phyloP scores from a whole-genome alignment of 2,113 vertebrate genomes.

The Stigmatopora nigra region DNA sequence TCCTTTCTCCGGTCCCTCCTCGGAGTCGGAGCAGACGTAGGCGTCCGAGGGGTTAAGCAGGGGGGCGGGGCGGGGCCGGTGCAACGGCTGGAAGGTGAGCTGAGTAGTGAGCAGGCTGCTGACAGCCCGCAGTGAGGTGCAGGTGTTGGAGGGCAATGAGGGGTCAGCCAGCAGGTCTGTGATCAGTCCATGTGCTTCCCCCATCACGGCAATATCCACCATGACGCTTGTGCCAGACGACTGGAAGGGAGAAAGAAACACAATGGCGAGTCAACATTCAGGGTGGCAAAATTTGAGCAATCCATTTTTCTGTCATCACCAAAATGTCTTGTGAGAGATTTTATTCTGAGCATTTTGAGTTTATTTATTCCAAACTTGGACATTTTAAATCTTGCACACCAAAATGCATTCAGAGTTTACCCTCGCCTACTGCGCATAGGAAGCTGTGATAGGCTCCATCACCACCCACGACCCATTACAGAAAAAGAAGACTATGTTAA shows the following conservation, averaged over 20 bases:
- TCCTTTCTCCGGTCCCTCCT: conserved; percentile 82
- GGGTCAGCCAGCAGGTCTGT: conserved; percentile 92
- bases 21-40: conserved; percentile 85
- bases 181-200: conserved; percentile 94
- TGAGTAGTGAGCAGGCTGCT: conserved; percentile 94
- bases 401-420: too few species aligned
- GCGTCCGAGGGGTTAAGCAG: conserved; percentile 78
- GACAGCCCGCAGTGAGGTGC: conserved; percentile 86
- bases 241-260: conserved; percentile 56
- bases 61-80: conserved; percentile 78
- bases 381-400: too few species aligned
- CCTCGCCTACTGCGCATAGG: too few species aligned
- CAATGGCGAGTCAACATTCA: conserved; percentile 18
- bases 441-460: too few species aligned
- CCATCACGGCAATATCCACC: conserved; percentile 97
- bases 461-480: too few species aligned
- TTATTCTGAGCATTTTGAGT: too few species aligned
- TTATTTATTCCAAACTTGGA: too few species aligned
- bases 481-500: conserved; percentile 45
- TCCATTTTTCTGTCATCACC: not conserved
- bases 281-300: too few species aligned
- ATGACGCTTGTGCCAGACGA: conserved; percentile 91
- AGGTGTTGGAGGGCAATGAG: conserved; percentile 86
- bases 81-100: conserved; percentile 88
- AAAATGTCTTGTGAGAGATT: not conserved